Evolutionary conservation across 2,113 vertebrate genomes (phyloP).

Genomic region (Apeltes quadracus): DNA sequence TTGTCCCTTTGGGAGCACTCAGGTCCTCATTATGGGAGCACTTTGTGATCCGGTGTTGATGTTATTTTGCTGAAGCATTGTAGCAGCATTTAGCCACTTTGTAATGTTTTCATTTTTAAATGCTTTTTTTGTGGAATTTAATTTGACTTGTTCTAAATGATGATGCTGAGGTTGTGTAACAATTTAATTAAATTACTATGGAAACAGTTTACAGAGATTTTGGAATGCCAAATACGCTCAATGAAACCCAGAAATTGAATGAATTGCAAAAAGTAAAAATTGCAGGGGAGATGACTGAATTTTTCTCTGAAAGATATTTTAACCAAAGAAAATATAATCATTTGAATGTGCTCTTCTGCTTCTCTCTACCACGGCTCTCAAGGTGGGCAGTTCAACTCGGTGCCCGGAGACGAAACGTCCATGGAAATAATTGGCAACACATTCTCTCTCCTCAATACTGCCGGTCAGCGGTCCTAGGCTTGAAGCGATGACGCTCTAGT

Average conservation of each 20-base stretch:
- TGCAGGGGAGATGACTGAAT: conserved; percentile 17
- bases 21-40: conserved; percentile 72
- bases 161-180: background rate
- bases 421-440: background rate
- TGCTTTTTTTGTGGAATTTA: background rate
- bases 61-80: conserved; percentile 51
- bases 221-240: background rate
- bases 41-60: conserved; percentile 57
- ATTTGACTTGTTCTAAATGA: conserved; percentile 9
- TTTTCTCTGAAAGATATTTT: conserved; percentile 32
- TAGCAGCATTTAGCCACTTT: conserved; percentile 23
- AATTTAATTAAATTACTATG: background rate
- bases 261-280: conserved; percentile 7
- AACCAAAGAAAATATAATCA: conserved; percentile 19
- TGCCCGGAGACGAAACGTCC: conserved; percentile 1
- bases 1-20: conserved; percentile 73
- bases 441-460: background rate
- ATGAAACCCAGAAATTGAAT: conserved; percentile 2
- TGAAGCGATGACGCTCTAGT: background rate
- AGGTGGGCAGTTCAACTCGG: conserved; percentile 7
- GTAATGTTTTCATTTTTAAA: conserved; percentile 14
- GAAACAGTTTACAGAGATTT: background rate
- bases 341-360: conserved; percentile 26
- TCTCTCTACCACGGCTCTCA: background rate
- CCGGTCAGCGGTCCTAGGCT: background rate